Evolutionary conservation across 2,797 vertebrate species (phyloP), one percentile per base, ranked within the genome.

Genomic region (Mycteria americana): DNA sequence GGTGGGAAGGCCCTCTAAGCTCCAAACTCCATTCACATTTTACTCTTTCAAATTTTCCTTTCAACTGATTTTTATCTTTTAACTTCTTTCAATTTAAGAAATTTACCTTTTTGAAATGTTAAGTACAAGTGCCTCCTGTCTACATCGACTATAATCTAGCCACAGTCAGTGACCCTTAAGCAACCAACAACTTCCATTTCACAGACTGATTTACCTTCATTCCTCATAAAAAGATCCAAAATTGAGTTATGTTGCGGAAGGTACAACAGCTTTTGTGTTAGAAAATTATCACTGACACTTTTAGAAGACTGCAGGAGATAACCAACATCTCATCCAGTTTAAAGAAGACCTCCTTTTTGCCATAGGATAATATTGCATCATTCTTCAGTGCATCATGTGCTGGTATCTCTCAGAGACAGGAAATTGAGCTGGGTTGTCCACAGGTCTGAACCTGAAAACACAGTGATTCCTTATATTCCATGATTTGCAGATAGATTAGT

Each of bases 111-210:
- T 72, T 46, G 13, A 56, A 59, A 4, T 50, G 41, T 30, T 54
- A 54, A 30, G 30, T 21, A 46, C 16, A 27, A 41, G 73, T 85
- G 63, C 18, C 41, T 85, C 45, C 50, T 51, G 11, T 25, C 53
- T 74, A 31, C 7, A 22, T 5, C 0, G 0, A 25, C 31, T 74
- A 18, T 6, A 57, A 33, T 15, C 14, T 48, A 79, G 18, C 6
- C 27, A 17, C 12, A n/a, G 37, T 27, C 51, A 35, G 8, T 51
- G 46, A 51, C 43, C 68, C 19, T 56, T 77, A 35, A 77, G 72
- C n/a, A 82, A 39, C 19, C 12, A 85, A 22, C 13, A 65, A 4
- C 18, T 77, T 74, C 30, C 27, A 31, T 67, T 59, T 56, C 73
- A 88, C 33, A 48, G 57, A n/a, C 9, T 18, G n/a, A 88, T 59